phyloP scores from a whole-genome alignment of 2,888 invertebrate species.

The Rhingia campestris region DNA sequence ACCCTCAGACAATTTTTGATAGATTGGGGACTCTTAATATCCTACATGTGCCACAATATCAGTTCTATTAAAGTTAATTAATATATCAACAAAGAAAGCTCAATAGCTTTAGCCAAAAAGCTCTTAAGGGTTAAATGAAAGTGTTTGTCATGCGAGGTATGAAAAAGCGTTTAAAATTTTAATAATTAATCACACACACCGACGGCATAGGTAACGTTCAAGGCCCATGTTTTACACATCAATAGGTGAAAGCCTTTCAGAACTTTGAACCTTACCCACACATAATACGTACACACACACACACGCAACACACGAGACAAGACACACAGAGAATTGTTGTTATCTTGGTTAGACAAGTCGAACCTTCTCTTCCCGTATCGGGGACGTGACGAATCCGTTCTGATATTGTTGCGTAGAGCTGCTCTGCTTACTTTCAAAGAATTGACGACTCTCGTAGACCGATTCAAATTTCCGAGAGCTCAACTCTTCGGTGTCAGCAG shows the following conservation, averaged over 20 bases:
- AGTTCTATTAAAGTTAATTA: not conserved
- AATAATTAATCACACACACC: conserved; percentile 11
- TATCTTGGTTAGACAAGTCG: conserved; percentile 68
- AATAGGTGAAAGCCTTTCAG: too few relatives aligned
- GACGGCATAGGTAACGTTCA: not conserved
- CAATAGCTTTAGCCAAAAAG: not conserved
- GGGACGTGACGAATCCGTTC: conserved; percentile 75
- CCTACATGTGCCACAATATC: conserved; percentile 1
- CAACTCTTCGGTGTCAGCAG: conserved; percentile 88
- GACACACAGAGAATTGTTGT: conserved; percentile 18
- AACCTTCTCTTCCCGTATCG: conserved; percentile 81
- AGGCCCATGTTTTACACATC: too few relatives aligned
- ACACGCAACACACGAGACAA: conserved; percentile 9
- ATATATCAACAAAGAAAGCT: conserved; percentile 2
- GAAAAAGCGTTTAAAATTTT: conserved; percentile 9
- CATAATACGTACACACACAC: not conserved
- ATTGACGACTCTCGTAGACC: conserved; percentile 78
- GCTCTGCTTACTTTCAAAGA: conserved; percentile 75
- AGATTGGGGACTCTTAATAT: too few relatives aligned
- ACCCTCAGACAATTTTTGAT: too few relatives aligned
- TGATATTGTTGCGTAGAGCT: conserved; percentile 74
- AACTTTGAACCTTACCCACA: too few relatives aligned
- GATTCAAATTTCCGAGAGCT: conserved; percentile 80
- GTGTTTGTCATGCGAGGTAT: conserved; percentile 16
- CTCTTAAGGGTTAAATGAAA: conserved; percentile 8